Percentiles rank a stretch among this genome's conserved stretches.
Evolutionary conservation across 2,888 invertebrate genomes (phyloP).

Genomic region (Heteropelma amictum): DNA sequence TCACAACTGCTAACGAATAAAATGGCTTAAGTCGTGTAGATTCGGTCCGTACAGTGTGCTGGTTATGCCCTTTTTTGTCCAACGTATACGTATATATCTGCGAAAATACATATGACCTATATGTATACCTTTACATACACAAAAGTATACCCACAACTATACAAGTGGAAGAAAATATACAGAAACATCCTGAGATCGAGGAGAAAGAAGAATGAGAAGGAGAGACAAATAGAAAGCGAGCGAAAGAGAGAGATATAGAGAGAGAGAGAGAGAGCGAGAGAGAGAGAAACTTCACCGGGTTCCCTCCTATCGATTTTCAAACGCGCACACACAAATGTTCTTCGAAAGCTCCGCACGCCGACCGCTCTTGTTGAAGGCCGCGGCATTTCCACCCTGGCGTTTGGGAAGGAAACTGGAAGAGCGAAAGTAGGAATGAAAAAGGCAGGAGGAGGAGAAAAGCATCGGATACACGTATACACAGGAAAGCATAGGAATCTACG

Average conservation of each 20-base stretch:
- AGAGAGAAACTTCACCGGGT: no score
- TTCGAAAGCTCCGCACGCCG: constrained; percentile 37
- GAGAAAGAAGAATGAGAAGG: no score
- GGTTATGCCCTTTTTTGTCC: not conserved
- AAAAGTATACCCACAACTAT: constrained; percentile 21
- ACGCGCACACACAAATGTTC: constrained; percentile 52
- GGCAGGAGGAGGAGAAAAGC: no score
- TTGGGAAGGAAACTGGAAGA: not conserved
- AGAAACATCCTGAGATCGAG: not conserved
- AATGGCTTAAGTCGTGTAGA: not conserved
- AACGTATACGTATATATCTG: not conserved
- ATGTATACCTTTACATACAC: not conserved
- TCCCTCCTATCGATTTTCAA: constrained; percentile 57
- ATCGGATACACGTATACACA: no score
- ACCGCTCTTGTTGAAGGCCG: constrained; percentile 37
- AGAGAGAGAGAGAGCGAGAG: no score
- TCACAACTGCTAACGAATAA: not conserved
- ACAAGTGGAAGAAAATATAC: constrained; percentile 19
- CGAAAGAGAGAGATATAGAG: constrained; percentile 12
- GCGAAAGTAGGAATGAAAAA: no score
- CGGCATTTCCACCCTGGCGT: constrained; percentile 43
- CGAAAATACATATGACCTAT: not conserved
- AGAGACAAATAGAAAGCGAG: not conserved
- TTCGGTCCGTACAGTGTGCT: not conserved
- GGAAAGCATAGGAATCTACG: no score